Percentiles rank a stretch among this genome's conserved stretches.
Evolutionary conservation across 2,113 vertebrate species (phyloP).

Genomic region (Lanius collurio): DNA sequence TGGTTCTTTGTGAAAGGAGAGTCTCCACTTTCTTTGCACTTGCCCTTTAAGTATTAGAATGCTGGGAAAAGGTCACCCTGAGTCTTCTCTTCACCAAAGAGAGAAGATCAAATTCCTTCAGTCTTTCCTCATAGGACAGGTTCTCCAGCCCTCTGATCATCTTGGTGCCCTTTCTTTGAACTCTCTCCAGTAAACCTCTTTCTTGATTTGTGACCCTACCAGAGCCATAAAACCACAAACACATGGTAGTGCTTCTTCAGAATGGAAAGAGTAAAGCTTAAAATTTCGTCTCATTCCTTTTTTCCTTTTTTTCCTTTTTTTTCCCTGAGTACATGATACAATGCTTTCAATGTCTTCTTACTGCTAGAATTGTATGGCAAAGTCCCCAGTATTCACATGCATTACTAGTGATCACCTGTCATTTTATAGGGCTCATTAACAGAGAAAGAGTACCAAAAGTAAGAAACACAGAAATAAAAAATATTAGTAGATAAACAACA

Average conservation of each 20-base stretch:
- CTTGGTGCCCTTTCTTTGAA: background rate
- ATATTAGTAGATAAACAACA: background rate
- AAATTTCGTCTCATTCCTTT: background rate
- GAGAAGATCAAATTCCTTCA: background rate
- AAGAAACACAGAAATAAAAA: background rate
- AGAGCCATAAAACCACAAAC: background rate
- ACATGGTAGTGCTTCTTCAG: background rate
- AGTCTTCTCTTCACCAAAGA: background rate
- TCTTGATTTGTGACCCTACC: background rate
- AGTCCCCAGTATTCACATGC: background rate
- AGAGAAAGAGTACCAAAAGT: background rate
- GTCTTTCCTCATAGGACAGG: background rate
- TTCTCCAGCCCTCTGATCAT: background rate
- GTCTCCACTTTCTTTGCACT: background rate
- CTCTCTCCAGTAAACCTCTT: background rate
- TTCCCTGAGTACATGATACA: background rate
- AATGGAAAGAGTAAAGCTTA: background rate
- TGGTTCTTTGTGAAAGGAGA: background rate
- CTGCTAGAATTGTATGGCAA: background rate
- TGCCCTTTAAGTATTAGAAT: background rate
- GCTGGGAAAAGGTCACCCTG: background rate
- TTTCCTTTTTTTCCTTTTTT: no score
- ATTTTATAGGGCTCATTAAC: background rate
- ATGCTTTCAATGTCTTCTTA: background rate
- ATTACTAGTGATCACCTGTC: background rate